A percentile compares a stretch with the other conserved stretches of the same genome.
phyloP scores from a whole-genome alignment of 1,140 invertebrate genomes.

The Acromyrmex charruanus region DNA sequence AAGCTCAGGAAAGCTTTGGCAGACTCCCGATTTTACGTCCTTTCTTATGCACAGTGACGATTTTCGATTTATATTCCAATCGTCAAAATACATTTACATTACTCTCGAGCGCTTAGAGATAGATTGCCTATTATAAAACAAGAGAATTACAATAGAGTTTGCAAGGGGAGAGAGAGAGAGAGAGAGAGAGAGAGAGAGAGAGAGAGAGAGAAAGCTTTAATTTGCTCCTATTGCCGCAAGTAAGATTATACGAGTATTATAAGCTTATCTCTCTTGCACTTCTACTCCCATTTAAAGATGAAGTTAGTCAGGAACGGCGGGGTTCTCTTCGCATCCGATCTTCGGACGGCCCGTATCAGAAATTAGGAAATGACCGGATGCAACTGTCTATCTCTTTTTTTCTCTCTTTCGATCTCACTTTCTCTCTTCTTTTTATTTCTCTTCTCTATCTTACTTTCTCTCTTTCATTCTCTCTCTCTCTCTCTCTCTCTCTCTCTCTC shows the following conservation, averaged over 20 bases:
- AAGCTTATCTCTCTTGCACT: conserved; percentile 62
- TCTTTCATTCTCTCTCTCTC: background rate
- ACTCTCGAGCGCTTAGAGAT: background rate
- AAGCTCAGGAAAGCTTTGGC: background rate
- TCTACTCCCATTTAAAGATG: conserved; percentile 55
- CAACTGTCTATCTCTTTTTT: conserved; percentile 28
- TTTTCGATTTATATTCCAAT: conserved; percentile 16
- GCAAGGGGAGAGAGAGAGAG: background rate
- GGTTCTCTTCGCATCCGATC: conserved; percentile 54
- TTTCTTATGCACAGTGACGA: background rate
- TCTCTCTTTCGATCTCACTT: background rate
- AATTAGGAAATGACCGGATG: conserved; percentile 75
- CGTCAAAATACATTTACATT: conserved; percentile 22
- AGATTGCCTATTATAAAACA: conserved; percentile 29
- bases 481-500: background rate
- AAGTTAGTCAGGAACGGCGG: conserved; percentile 59
- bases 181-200: conserved; percentile 52
- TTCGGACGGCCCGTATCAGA: conserved; percentile 68
- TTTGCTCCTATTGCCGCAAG: conserved; percentile 68
- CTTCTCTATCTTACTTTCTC: background rate
- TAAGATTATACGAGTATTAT: conserved; percentile 60
- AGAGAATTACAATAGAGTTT: conserved; percentile 31
- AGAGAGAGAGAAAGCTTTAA: conserved; percentile 66
- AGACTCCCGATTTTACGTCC: background rate
- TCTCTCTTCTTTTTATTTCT: background rate